A percentile compares a stretch with the other conserved stretches of the same genome.
phyloP scores from a whole-genome alignment of 2,888 invertebrate species.

The Caenorhabditis plicata region DNA sequence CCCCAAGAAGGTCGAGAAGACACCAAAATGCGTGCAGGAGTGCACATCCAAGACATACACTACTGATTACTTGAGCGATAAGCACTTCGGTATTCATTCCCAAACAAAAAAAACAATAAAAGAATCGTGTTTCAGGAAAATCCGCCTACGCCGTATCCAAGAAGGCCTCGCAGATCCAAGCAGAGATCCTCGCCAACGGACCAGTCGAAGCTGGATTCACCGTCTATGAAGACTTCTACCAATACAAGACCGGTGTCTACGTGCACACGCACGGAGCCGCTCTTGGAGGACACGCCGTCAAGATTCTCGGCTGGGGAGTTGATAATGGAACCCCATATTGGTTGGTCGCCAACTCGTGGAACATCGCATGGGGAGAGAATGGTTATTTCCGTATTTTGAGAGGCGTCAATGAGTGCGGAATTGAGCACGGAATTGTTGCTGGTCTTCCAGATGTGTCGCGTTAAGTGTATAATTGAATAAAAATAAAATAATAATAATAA shows the following conservation, averaged over 20 bases:
- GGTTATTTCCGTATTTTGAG: slow-evolving; percentile 58
- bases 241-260: slow-evolving; percentile 77
- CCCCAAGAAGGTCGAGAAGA: slow-evolving; percentile 8
- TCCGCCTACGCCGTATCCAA: slow-evolving; percentile 25
- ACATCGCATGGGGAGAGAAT: slow-evolving; percentile 83
- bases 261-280: slow-evolving; percentile 70
- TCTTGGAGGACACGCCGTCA: slow-evolving; percentile 81
- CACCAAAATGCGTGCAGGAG: slow-evolving; percentile 15
- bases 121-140: slow-evolving; percentile 3
- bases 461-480: too few species aligned
- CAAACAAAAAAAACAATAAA: too few species aligned
- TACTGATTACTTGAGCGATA: slow-evolving; percentile 13
- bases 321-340: slow-evolving; percentile 77
- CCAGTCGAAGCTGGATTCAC: slow-evolving; percentile 87
- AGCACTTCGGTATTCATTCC: slow-evolving; percentile 25
- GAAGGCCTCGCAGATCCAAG: slow-evolving; percentile 67
- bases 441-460: slow-evolving; percentile 30
- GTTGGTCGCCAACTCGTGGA: slow-evolving; percentile 90
- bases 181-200: slow-evolving; percentile 77
- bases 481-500: too few species aligned
- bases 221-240: slow-evolving; percentile 82
- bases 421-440: slow-evolving; percentile 33
- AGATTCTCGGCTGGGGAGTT: slow-evolving; percentile 85
- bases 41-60: slow-evolving; percentile 19
- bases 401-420: slow-evolving; percentile 38